These are phyloP conservation scores for Gila robusta DNA, from an alignment of 2,797 vertebrate species.

Conservation along the genomic window DNA sequence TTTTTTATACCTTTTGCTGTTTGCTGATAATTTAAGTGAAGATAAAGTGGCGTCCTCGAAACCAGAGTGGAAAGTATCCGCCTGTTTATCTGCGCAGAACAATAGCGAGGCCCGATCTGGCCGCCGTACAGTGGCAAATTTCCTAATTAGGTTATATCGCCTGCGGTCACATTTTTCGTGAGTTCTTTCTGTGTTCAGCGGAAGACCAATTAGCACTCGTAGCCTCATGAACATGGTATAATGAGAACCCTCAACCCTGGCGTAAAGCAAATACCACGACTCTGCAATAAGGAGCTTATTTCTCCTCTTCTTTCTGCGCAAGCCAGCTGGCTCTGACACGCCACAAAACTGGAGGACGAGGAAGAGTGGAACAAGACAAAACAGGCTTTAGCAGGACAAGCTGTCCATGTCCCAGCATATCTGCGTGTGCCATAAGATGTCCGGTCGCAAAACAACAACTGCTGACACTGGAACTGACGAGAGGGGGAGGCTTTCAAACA, in stretches of 20 bases:
- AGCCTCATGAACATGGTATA: slow-evolving; percentile 71
- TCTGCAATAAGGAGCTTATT: slow-evolving; percentile 72
- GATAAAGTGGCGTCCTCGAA: slow-evolving; percentile 59
- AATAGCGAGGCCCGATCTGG: slow-evolving; percentile 63
- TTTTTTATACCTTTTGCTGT: slow-evolving; percentile 49
- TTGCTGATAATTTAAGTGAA: slow-evolving; percentile 51
- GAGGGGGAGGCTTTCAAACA: slow-evolving; percentile 57
- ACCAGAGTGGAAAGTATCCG: slow-evolving; percentile 39
- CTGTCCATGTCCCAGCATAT: slow-evolving; percentile 69
- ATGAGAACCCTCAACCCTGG: slow-evolving; percentile 71
- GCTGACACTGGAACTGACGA: slow-evolving; percentile 58
- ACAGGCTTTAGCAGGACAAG: slow-evolving; percentile 67
- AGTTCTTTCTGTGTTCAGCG: slow-evolving; percentile 71
- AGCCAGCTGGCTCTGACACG: slow-evolving; percentile 72
- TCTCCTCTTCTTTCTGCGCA: slow-evolving; percentile 66
- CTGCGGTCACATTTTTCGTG: slow-evolving; percentile 73
- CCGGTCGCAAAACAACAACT: slow-evolving; percentile 62
- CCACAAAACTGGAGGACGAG: slow-evolving; percentile 63
- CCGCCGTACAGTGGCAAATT: slow-evolving; percentile 70
- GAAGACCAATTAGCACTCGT: slow-evolving; percentile 73
- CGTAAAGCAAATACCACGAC: slow-evolving; percentile 72
- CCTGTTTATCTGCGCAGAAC: slow-evolving; percentile 63
- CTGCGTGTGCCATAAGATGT: slow-evolving; percentile 67
- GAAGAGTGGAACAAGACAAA: slow-evolving; percentile 59
- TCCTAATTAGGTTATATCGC: slow-evolving; percentile 76